These are phyloP conservation scores for Trichopoda pennipes DNA, from an alignment of 2,888 invertebrate species.

Conservation along the genomic window DNA sequence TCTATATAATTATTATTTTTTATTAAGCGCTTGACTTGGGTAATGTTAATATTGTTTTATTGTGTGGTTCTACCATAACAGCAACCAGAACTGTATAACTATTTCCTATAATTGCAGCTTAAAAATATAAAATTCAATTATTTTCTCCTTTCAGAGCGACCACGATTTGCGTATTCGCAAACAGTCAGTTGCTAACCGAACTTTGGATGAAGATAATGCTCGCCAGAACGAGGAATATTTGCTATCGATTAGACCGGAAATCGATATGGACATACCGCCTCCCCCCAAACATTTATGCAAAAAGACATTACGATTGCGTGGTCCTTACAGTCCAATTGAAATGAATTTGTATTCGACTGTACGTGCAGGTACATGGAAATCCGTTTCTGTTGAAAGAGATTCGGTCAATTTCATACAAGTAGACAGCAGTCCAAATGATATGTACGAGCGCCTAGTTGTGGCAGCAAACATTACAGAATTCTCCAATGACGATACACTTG, in stretches of 20 bases:
- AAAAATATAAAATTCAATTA: neutral
- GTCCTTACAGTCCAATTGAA: conserved; percentile 92
- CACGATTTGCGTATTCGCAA: conserved; percentile 83
- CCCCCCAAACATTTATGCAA: conserved; percentile 75
- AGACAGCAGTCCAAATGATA: conserved; percentile 88
- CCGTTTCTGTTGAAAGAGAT: conserved; percentile 85
- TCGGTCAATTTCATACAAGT: conserved; percentile 94
- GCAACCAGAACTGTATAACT: too few relatives aligned
- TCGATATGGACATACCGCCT: conserved; percentile 78
- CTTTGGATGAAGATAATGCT: conserved; percentile 71
- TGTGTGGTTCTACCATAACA: too few relatives aligned
- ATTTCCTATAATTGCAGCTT: neutral
- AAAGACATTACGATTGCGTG: conserved; percentile 82
- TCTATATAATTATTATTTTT: too few relatives aligned
- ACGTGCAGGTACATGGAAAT: conserved; percentile 83
- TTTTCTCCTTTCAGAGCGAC: conserved; percentile 81
- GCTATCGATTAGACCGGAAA: conserved; percentile 73
- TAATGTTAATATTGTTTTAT: too few relatives aligned
- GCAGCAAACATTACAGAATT: conserved; percentile 85
- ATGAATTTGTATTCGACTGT: conserved; percentile 85
- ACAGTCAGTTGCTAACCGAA: conserved; percentile 71
- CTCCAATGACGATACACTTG: conserved; percentile 81
- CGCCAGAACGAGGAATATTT: conserved; percentile 77
- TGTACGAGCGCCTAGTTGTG: conserved; percentile 81
- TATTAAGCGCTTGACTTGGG: too few relatives aligned